These are phyloP conservation scores for Drosophila teissieri DNA, from an alignment of 1,140 invertebrate species.

Conservation along the genomic window DNA sequence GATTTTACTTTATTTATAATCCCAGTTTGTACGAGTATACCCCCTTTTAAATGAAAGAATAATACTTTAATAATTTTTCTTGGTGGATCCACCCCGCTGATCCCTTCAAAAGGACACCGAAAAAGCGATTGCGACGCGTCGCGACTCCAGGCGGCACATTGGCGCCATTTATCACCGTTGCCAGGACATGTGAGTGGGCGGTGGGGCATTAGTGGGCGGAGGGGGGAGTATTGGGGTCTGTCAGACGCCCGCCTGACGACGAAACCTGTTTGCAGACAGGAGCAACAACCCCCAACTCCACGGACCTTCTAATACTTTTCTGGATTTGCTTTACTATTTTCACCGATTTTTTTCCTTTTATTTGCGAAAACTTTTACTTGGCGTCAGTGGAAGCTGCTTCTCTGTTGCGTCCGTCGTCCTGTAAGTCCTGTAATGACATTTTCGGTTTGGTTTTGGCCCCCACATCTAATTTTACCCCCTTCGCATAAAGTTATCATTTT, in stretches of 20 bases:
- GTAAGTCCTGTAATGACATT: slow-evolving; percentile 75
- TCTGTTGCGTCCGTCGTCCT: slow-evolving; percentile 60
- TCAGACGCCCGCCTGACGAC: slow-evolving; percentile 60
- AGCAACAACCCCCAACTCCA: slow-evolving; percentile 29
- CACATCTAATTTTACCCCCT: slow-evolving; percentile 64
- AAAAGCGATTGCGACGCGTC: slow-evolving; percentile 70
- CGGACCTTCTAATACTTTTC: slow-evolving; percentile 68
- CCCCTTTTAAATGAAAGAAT: neutral
- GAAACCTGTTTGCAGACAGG: slow-evolving; percentile 74
- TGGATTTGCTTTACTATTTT: slow-evolving; percentile 45
- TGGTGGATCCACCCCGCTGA: slow-evolving; percentile 12
- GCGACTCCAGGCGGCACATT: slow-evolving; percentile 78
- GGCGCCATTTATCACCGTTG: slow-evolving; percentile 84
- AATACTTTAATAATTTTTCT: neutral
- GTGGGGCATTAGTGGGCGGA: slow-evolving; percentile 9
- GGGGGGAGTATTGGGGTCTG: slow-evolving; percentile 9
- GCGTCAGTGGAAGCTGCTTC: slow-evolving; percentile 61
- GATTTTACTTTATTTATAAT: too few species aligned
- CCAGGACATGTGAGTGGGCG: slow-evolving; percentile 62
- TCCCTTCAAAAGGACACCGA: slow-evolving; percentile 18
- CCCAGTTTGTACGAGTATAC: too few species aligned
- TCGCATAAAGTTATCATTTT: slow-evolving; percentile 83
- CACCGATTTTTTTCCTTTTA: slow-evolving; percentile 20
- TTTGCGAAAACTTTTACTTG: slow-evolving; percentile 74
- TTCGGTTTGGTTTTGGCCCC: slow-evolving; percentile 39